Percentiles rank a stretch among this genome's conserved stretches.
Conservation (phyloP, 2,113 vertebrate species). For the Lophotis ruficrista region DNA sequence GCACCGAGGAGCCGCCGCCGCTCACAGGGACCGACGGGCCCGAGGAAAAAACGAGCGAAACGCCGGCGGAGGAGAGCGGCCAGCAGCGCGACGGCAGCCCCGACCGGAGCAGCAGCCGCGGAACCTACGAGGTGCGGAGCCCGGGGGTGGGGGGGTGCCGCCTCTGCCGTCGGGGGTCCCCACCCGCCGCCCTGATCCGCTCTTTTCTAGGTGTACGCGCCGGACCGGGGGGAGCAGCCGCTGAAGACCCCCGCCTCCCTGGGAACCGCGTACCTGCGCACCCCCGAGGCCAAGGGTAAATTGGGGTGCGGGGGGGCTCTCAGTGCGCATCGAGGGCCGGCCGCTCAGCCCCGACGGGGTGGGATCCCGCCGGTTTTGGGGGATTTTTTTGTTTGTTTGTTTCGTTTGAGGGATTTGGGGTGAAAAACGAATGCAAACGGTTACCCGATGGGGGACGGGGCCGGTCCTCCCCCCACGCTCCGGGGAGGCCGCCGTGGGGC, state of each 20-base stretch:
- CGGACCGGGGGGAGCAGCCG: conserved; percentile 81
- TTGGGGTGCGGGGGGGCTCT: neutral
- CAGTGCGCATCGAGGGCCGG: neutral
- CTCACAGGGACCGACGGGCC: conserved; percentile 42
- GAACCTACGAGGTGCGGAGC: conserved; percentile 69
- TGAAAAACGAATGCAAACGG: neutral
- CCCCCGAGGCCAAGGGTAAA: conserved; percentile 85
- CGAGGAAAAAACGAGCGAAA: conserved; percentile 70
- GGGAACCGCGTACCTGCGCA: conserved; percentile 77
- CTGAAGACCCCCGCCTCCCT: conserved; percentile 65
- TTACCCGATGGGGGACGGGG: neutral
- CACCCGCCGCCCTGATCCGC: neutral
- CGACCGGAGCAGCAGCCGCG: conserved; percentile 65
- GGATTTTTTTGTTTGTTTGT: no score
- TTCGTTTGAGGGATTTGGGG: neutral
- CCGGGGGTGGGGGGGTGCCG: neutral
- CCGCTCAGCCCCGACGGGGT: no score
- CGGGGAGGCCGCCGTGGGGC: neutral
- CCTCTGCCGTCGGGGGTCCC: neutral
- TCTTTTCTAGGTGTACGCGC: conserved; percentile 82
- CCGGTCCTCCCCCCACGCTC: neutral
- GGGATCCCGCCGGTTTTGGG: no score
- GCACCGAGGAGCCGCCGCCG: conserved; percentile 61
- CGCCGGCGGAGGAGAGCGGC: conserved; percentile 51
- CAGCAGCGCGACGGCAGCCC: conserved; percentile 73